Evolutionary conservation across 2,113 vertebrate species (phyloP), one percentile per base, ranked within the genome.

Genomic region (Spheniscus mendiculus): DNA sequence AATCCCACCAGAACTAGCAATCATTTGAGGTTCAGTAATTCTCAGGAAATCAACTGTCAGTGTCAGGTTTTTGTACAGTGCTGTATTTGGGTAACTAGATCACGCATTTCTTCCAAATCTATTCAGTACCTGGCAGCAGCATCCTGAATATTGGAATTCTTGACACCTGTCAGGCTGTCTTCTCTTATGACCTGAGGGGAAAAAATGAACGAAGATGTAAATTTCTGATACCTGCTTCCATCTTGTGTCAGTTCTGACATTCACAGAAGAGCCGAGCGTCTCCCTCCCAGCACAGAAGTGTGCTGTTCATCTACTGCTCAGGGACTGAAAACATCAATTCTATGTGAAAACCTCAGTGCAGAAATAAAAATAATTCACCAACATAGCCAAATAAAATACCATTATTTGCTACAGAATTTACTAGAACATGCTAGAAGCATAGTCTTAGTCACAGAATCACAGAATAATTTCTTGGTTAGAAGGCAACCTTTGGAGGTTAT

Each of bases 141-240:
- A 70, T 99, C 99, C 77, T 98, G 98, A 86, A 98, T 29, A 92
- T 84, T 98, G 82, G 98, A 97, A 96, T 98, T 99, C 97, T 99
- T 99, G 73, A 98, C 98, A 94, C 94, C 97, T 38, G 94, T 84
- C 77, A 97, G 23, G 40, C 61, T 93, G 49, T 99, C 99, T 83
- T 99, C 99, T 98, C 96, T 97, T 80, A 96, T 18, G 5, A 96
- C 96, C 99, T 99, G 91, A 63, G 67, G 96, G 71, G 88, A 97
- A 97, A 81, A 95, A 69, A 73, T 49, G 56, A 94, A 85, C 17
- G 88, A 59, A 94, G 44, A 58, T 3, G 32, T 1, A 58, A 10
- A 49, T 21, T 90, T 78, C 70, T 70, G 53, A 85, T 42, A 80
- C 3, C 4, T 18, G 29, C 50, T 88, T 87, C 50, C 40, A 86